These are phyloP conservation scores for Tachystola acroxantha DNA, from an alignment of 2,888 invertebrate species.

Conservation along the genomic window DNA sequence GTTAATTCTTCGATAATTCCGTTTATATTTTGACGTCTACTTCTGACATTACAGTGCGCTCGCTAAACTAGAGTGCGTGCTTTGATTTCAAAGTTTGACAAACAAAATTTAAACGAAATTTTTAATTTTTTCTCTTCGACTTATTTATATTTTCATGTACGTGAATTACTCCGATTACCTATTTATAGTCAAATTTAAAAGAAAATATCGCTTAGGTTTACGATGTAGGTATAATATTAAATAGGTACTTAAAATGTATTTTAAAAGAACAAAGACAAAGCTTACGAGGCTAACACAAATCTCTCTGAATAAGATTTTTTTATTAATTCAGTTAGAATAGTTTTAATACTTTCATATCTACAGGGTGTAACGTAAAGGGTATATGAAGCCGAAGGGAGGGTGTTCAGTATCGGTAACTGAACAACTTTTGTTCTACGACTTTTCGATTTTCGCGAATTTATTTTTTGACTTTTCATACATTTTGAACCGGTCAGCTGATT, in stretches of 20 bases:
- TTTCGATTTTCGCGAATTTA: too few species aligned
- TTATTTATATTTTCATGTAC: slow-evolving; percentile 28
- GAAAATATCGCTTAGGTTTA: slow-evolving; percentile 40
- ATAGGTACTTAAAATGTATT: slow-evolving; percentile 40
- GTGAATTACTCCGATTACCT: slow-evolving; percentile 71
- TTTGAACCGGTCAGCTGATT: too few species aligned
- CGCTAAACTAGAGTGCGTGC: neutral
- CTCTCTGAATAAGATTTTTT: neutral
- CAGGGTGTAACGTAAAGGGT: too few species aligned
- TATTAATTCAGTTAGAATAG: neutral
- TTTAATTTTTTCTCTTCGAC: slow-evolving; percentile 12
- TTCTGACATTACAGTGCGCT: neutral
- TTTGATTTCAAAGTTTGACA: neutral
- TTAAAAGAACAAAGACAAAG: slow-evolving; percentile 59
- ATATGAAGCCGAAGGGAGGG: too few species aligned
- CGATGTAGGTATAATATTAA: slow-evolving; percentile 41
- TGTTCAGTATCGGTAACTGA: too few species aligned
- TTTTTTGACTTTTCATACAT: too few species aligned
- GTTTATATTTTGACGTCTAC: neutral
- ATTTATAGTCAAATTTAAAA: slow-evolving; percentile 60
- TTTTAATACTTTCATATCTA: too few species aligned
- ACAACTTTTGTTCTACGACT: too few species aligned
- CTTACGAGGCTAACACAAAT: slow-evolving; percentile 55
- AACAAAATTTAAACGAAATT: slow-evolving; percentile 7
- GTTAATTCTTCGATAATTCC: neutral